phyloP scores from a whole-genome alignment of 35 echinoderm and acorn worm genomes.

The Acanthaster planci region DNA sequence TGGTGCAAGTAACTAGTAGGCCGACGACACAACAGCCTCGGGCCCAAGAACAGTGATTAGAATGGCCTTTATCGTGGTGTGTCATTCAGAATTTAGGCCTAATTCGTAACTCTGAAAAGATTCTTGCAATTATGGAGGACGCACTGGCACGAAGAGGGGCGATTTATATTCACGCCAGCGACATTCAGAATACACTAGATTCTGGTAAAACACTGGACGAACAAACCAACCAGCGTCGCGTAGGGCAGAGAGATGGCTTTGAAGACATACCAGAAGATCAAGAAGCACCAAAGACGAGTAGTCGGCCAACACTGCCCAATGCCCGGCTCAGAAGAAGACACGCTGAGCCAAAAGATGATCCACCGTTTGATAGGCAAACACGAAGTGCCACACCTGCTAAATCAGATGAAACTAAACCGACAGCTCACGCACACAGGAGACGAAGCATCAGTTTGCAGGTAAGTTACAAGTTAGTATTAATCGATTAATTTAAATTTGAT shows the following conservation, averaged over 20 bases:
- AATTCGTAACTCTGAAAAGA: no score
- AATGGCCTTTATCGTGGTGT: no score
- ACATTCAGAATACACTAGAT: neutral
- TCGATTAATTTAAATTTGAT: no score
- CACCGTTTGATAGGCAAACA: neutral
- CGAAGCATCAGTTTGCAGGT: slow-evolving; percentile 5
- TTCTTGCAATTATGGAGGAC: neutral
- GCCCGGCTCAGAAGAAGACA: no score
- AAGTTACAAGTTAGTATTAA: neutral
- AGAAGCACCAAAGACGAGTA: no score
- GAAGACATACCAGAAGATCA: no score
- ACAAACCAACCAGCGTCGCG: neutral
- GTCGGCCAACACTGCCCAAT: no score
- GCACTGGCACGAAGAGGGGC: neutral
- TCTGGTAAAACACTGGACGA: neutral
- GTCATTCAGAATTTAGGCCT: no score
- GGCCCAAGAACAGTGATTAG: no score
- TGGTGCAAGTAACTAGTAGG: no score
- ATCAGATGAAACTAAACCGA: neutral
- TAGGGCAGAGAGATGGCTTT: no score
- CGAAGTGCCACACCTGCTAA: slow-evolving; percentile 14
- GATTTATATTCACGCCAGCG: neutral
- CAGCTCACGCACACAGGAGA: neutral
- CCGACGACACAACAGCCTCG: no score
- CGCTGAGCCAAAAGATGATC: neutral